A percentile compares a stretch with the other conserved stretches of the same genome.
Evolutionary conservation across 2,888 invertebrate species (phyloP).

Genomic region (Euphydryas editha): DNA sequence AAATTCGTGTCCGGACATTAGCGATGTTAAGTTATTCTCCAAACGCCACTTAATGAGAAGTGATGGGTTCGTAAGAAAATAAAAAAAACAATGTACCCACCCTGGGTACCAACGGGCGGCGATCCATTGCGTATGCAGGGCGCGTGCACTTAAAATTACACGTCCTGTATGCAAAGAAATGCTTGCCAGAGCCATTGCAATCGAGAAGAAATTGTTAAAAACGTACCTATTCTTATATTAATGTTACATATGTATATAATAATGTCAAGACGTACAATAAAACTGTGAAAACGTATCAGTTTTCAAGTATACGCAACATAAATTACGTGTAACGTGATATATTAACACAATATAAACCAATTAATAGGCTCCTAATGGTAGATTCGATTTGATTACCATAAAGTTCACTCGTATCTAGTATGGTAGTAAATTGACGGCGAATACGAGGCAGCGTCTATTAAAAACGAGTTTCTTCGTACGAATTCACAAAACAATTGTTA

Average conservation of each 20-base stretch:
- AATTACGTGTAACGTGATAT: not conserved
- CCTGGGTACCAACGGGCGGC: conserved; percentile 56
- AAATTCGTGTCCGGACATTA: conserved; percentile 83
- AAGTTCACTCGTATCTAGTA: conserved; percentile 35
- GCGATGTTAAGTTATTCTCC: conserved; percentile 81
- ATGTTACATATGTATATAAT: not conserved
- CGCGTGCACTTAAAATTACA: conserved; percentile 73
- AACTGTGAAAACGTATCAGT: conserved; percentile 8
- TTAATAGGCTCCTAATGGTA: conserved; percentile 24
- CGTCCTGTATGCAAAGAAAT: conserved; percentile 77
- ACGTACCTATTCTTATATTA: conserved; percentile 37
- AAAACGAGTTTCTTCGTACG: conserved; percentile 43
- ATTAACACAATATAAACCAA: conserved; percentile 22
- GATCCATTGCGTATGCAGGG: conserved; percentile 72
- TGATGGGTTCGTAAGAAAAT: conserved; percentile 83
- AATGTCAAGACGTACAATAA: conserved; percentile 10
- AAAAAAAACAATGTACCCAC: conserved; percentile 75
- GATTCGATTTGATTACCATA: conserved; percentile 29
- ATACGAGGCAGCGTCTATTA: conserved; percentile 37
- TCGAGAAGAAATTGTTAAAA: conserved; percentile 58
- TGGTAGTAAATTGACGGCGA: conserved; percentile 33
- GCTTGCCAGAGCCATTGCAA: conserved; percentile 54
- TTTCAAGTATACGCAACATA: not conserved
- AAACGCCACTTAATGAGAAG: conserved; percentile 83
- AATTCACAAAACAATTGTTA: conserved; percentile 43